Base-by-base conservation (phyloP, 1,140 invertebrate genomes). In the Oreohelix idahoensis region DNA sequence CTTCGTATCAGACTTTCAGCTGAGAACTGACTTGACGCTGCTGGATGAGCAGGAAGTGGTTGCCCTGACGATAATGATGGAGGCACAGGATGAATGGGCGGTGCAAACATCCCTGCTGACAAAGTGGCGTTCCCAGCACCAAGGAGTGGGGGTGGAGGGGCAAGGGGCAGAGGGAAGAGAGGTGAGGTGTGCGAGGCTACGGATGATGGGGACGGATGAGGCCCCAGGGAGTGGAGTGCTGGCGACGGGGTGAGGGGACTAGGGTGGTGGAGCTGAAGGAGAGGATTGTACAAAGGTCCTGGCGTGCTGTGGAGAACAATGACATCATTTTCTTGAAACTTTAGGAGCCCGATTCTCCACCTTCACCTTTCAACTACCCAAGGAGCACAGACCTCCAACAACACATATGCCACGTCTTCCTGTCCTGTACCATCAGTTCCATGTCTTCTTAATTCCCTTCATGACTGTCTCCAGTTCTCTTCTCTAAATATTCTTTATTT, bases 101-200 rank as follows among this genome's bases (percentile, higher is more conserved):
- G 87, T 79, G 92, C 91, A 83, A 92, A 93, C 89, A 93, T 92
- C 75, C 87, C 88, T 45, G 84, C 86, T 85, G 74, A 86, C 83
- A 81, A 84, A 84, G 75, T 85, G 81, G 58, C 86, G 39, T 86
- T 87, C 81, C 95, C 91, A 23, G 95, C 94, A 89, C 94, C 82
- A 78, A 63, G 71, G 87, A 70, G 86, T 86, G 84, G 95, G 91
- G 32, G 95, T 95, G 39, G 95, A 93, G 26, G 95, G 94, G 88
- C 94, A 92, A 88, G 86, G 93, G 84, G 87, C 92, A 85, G 93
- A 85, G 85, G 84, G 77, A 83, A 83, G 73, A 70, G 83, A 63
- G 63, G 84, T 63, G 82, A 80, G 80, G 83, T 93, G 89, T 88
- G 89, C 29, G 90, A 87, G 73, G 91, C 88, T 85, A 93, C 89